Base-by-base conservation (phyloP, 2,113 vertebrate species). In the Alces alces region DNA sequence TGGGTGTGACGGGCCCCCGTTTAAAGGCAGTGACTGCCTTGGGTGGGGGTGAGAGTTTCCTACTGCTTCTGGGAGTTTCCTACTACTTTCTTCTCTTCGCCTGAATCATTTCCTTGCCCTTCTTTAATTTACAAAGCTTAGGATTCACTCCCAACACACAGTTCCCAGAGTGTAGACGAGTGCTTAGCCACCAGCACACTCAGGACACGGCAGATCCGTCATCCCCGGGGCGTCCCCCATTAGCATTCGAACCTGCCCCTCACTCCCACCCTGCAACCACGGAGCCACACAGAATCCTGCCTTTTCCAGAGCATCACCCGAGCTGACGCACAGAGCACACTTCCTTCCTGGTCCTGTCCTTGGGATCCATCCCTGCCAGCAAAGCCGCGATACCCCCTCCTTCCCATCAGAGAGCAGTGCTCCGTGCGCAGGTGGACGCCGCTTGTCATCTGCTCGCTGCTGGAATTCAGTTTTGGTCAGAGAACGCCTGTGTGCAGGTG, bases 321-420 rank as follows among this genome's bases (percentile, higher is more conserved):
- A 5, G 1, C 2, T 15, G 30, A 47, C 10, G 11, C 13, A 2
- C 14, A 1, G 4, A n/a, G 73, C 14, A 16, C 25, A 2, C 12
- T 27, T 9, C 45, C 28, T 13, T 21, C 47, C 45, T 6, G 2
- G 30, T 7, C 3, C 73, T n/a, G 19, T 14, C 14, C 33, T 43
- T n/a, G 17, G 21, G 57, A 4, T 0, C 23, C 50, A 0, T 3
- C 43, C 27, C 0, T 1, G 1, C 47, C 17, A 9, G 27, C 39
- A 15, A 11, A 0, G 5, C 12, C 25, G 19, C 28, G 3, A 6
- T 0, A 23, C 25, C 0, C 30, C 0, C 7, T 55, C 36, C 39
- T 7, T 12, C 15, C 23, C 2, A n/a, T 25, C 28, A 7, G 21
- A 8, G 28, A 45, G 30, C 3, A n/a, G 50, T 1, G 33, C 19